phyloP scores from a whole-genome alignment of 2,113 vertebrate species.

The Sphyrna mokarran region DNA sequence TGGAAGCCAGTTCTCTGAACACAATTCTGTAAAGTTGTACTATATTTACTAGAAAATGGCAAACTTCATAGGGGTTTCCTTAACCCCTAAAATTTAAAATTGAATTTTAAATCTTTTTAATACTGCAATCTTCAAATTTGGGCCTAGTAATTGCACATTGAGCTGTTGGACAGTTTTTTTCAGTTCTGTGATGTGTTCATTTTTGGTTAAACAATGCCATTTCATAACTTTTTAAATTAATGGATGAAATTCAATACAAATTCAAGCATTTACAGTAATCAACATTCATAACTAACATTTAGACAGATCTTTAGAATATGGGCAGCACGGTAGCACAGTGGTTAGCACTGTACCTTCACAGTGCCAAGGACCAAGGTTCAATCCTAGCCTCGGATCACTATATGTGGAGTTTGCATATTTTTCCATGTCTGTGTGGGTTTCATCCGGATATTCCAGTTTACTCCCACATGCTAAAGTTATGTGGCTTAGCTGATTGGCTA shows the following conservation, averaged over 20 bases:
- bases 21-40: neutral
- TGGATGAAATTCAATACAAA: neutral
- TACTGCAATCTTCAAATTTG: neutral
- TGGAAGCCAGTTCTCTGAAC: neutral
- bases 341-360: no score
- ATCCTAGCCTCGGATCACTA: no score
- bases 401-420: no score
- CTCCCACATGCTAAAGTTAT: no score
- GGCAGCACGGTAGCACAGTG: no score
- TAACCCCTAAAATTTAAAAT: no score
- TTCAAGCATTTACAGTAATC: neutral
- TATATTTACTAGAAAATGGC: neutral
- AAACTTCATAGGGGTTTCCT: neutral
- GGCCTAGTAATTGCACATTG: neutral
- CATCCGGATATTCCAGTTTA: no score
- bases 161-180: neutral
- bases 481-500: no score
- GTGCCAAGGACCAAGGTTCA: no score
- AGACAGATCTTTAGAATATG: neutral
- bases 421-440: no score
- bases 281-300: neutral
- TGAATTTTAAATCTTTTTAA: neutral
- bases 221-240: neutral
- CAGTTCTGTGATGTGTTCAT: neutral
- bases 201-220: neutral